Evolutionary conservation across 2,888 invertebrate genomes (phyloP).

Genomic region (Penaeus monodon): DNA sequence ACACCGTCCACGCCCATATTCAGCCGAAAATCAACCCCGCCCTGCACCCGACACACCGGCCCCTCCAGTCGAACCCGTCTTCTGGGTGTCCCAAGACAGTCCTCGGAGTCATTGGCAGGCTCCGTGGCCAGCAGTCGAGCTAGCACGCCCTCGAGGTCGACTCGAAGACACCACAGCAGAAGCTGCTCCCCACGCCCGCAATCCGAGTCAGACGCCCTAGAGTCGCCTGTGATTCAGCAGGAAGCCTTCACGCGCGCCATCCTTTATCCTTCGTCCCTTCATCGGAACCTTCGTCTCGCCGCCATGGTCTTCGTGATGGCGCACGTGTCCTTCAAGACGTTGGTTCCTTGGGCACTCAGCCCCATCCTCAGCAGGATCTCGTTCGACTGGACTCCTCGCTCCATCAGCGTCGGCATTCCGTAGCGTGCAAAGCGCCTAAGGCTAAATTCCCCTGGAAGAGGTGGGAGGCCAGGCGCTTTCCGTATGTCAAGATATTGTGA

Average conservation of each 20-base stretch:
- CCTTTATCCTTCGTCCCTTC: conserved; percentile 49
- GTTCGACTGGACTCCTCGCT: conserved; percentile 42
- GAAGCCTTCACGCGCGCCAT: conserved; percentile 55
- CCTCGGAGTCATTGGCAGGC: conserved; percentile 26
- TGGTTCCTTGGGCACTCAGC: conserved; percentile 36
- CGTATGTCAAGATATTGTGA: no score
- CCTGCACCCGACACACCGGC: conserved; percentile 27
- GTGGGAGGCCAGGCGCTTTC: no score
- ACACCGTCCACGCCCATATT: conserved; percentile 18
- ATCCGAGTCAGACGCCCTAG: conserved; percentile 44
- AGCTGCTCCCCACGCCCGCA: conserved; percentile 44
- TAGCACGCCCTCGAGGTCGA: conserved; percentile 23
- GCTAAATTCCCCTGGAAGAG: no score
- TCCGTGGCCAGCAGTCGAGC: conserved; percentile 28
- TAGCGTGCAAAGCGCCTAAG: no score
- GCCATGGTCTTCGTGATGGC: conserved; percentile 42
- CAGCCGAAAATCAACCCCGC: conserved; percentile 20
- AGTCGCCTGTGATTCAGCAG: conserved; percentile 50
- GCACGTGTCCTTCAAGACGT: conserved; percentile 44
- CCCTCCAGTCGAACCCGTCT: conserved; percentile 28
- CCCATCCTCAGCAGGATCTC: conserved; percentile 29
- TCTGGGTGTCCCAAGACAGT: conserved; percentile 13
- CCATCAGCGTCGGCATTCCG: conserved; percentile 25
- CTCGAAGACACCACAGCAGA: not conserved
- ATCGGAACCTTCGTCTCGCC: conserved; percentile 44